Conservation (phyloP, 2,113 vertebrate genomes). For the Motacilla alba region DNA sequence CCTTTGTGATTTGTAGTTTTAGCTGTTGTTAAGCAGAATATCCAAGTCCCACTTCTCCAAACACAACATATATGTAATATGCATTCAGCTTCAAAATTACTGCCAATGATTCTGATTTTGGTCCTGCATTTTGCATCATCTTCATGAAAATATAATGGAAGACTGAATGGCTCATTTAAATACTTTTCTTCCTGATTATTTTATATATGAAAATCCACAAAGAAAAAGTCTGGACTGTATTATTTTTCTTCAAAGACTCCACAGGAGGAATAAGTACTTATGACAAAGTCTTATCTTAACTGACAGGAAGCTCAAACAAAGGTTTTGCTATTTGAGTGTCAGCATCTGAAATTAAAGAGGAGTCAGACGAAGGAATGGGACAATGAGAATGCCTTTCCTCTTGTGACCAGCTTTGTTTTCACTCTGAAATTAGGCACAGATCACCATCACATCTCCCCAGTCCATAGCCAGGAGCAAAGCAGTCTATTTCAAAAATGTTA, state of each 20-base stretch:
- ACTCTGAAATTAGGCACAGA: background rate
- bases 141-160: conserved; percentile 2
- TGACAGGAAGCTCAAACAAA: conserved; percentile 5
- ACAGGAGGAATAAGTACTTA: background rate
- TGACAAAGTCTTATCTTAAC: background rate
- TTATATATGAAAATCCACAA: background rate
- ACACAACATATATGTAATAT: background rate
- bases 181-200: background rate
- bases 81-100: background rate
- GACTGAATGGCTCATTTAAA: background rate
- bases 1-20: background rate
- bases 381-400: background rate
- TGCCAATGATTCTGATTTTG: background rate
- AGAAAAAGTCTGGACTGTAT: background rate
- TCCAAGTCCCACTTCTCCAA: background rate
- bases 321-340: background rate
- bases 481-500: background rate
- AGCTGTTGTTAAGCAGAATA: background rate
- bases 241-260: conserved; percentile 1
- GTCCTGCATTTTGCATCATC: background rate
- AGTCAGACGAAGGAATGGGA: background rate
- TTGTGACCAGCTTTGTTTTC: background rate
- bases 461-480: background rate
- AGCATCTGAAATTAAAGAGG: background rate
- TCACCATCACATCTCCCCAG: background rate